Evolutionary conservation across 2,113 vertebrate species (phyloP), one percentile per base, ranked within the genome.

Genomic region (Arvicanthis niloticus): DNA sequence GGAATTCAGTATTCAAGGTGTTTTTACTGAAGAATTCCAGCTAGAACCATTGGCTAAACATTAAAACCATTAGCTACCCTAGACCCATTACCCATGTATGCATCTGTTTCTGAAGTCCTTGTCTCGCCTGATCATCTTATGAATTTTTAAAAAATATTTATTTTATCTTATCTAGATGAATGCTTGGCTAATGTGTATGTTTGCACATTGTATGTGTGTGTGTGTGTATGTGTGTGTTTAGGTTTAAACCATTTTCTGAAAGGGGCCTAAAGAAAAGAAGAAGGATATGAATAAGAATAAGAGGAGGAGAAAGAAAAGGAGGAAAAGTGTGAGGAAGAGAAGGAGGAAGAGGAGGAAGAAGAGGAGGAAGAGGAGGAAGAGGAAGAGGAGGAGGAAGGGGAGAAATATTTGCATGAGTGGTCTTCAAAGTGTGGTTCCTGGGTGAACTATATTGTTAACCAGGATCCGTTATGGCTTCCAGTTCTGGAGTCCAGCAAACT

Each of bases 1-100:
- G 42, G n/a, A 78, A 96, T 96, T 91, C 42, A 77, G 75, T 42
- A 95, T 96, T 89, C 48, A 81, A 26, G 75, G 86, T 73, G 2
- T 34, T 88, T 4, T 85, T 88, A 89, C 62, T 75, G 89, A 78
- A 88, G 7, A 12, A 17, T 80, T 80, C 8, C 84, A 96, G 60
- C 51, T 68, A 31, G 29, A 95, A 92, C 21, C 24, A n/a, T 24
- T 88, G 34, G 1, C 24, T 72, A 72, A 72, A 37, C 70, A n/a
- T 72, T n/a, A n/a, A 17, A 72, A 72, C 34, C 70, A 72, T 72
- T 21, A 9, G 8, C 70, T 72, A 40, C 19, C 21, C 37, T 72
- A n/a, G 37, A 40, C 40, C 17, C 51, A 65, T 56, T 91, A 53
- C 53, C 56, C 21, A 80, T 45, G 8, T 80, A 29, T 48, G 21